Conservation (phyloP, 2,888 invertebrate species). For the Brachyopa scutellaris region DNA sequence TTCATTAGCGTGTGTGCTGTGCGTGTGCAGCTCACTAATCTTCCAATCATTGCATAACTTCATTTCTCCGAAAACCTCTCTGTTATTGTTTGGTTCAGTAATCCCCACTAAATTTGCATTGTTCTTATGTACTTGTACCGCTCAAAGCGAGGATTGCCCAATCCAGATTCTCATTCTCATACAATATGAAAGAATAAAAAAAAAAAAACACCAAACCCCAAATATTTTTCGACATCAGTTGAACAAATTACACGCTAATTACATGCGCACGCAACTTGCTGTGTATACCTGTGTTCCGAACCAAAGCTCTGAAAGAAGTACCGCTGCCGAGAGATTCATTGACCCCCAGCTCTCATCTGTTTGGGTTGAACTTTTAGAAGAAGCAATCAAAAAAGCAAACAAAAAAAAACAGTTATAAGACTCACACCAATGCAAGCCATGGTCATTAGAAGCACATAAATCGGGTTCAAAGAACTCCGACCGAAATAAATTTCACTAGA, state of each 20-base stretch:
- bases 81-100: not conserved
- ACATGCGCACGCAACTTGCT: slow-evolving; percentile 57
- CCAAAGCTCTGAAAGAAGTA: slow-evolving; percentile 45
- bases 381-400: slow-evolving; percentile 8
- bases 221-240: slow-evolving; percentile 37
- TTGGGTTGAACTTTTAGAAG: slow-evolving; percentile 52
- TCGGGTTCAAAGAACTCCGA: slow-evolving; percentile 59
- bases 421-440: slow-evolving; percentile 35
- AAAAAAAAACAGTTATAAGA: slow-evolving; percentile 51
- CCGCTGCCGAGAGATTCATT: slow-evolving; percentile 50
- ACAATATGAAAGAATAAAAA: slow-evolving; percentile 9
- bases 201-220: not conserved
- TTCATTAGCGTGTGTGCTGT: not conserved
- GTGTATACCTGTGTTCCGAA: slow-evolving; percentile 16
- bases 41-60: slow-evolving; percentile 22
- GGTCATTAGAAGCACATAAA: slow-evolving; percentile 45
- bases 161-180: slow-evolving; percentile 11
- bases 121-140: not conserved
- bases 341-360: slow-evolving; percentile 62
- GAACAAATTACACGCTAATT: slow-evolving; percentile 60
- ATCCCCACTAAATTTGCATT: slow-evolving; percentile 13
- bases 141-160: not conserved
- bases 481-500: slow-evolving; percentile 66
- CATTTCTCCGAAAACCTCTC: not conserved
- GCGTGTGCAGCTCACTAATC: not conserved